Evolutionary conservation across 2,113 vertebrate genomes (phyloP), one percentile per base, ranked within the genome.

Genomic region (Hippocampus abdominalis): DNA sequence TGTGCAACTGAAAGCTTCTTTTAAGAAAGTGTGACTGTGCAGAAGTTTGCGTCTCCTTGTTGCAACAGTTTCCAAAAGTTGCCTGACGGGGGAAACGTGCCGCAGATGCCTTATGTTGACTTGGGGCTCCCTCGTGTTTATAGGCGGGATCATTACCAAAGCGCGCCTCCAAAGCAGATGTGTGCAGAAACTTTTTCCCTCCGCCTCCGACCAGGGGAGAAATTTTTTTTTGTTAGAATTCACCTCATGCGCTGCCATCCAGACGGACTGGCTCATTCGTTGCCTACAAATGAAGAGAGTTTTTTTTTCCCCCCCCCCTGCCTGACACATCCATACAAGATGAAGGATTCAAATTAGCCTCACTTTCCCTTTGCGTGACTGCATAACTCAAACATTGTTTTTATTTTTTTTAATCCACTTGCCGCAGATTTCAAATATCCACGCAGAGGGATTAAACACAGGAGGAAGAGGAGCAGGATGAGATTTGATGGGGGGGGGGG

Each of bases 161-260:
- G 2, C 60, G n/a, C 15, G 68, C 44, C 56, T 69, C 64, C 32
- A 0, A 67, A 64, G 69, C 40, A 51, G 51, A 64, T 54, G 73
- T 60, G 51, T 4, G 42, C 53, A 53, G 48, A 44, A 54, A 67
- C 51, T 67, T 66, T 56, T 23, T 32, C 44, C 25, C 25, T 25
- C 11, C 25, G 25, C 56, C 9, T 2, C 49, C 18, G 15, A 65
- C 64, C 53, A 65, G 69, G 71, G 25, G 54, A 69, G 61, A 11
- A 15, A 32, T 60, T n/a, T n/a, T n/a, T n/a, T n/a, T n/a, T n/a
- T 66, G 57, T 84, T 84, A 60, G 42, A 48, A 85, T 79, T 85
- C 80, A 9, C 15, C 70, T 66, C 74, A 66, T 0, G 23, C 49
- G 67, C 32, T 11, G 66, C 77, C 66, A 23, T 66, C 61, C 78